These are phyloP conservation scores for Passer domesticus DNA, from an alignment of 2,113 vertebrate genomes.

Conservation along the genomic window DNA sequence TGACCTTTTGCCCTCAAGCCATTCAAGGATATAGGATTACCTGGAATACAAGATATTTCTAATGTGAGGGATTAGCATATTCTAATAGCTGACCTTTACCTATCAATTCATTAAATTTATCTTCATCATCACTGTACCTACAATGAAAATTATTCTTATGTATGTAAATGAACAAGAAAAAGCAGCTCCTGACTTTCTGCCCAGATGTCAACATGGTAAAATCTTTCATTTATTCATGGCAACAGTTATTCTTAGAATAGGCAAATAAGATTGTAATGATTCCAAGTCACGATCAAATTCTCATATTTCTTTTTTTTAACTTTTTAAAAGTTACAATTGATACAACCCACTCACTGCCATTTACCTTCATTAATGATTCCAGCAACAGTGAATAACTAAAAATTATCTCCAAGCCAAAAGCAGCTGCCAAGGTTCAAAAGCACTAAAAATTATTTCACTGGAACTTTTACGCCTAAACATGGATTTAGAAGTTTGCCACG, in stretches of 20 bases:
- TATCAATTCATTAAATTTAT: not conserved
- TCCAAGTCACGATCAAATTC: conserved; percentile 43
- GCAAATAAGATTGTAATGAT: not conserved
- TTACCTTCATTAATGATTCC: conserved; percentile 38
- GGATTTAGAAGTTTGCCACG: conserved; percentile 1
- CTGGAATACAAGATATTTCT: not conserved
- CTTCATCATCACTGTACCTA: not conserved
- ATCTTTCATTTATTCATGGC: not conserved
- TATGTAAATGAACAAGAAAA: not conserved
- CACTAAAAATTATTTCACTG: not conserved
- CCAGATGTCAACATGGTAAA: not conserved
- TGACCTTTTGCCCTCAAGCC: not conserved
- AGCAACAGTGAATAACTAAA: conserved; percentile 34
- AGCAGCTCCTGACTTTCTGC: not conserved
- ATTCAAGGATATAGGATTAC: not conserved
- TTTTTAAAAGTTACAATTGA: conserved; percentile 9
- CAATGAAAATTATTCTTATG: not conserved
- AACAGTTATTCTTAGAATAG: conserved; percentile 31
- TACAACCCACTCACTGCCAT: conserved; percentile 40
- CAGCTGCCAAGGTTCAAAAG: not conserved
- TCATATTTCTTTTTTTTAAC: not conserved
- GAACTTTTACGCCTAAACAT: not conserved
- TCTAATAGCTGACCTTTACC: not conserved
- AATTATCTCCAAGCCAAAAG: conserved; percentile 11
- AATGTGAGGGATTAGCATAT: not conserved